Conservation (phyloP, 2,113 vertebrate species). For the Varanus salvator region DNA sequence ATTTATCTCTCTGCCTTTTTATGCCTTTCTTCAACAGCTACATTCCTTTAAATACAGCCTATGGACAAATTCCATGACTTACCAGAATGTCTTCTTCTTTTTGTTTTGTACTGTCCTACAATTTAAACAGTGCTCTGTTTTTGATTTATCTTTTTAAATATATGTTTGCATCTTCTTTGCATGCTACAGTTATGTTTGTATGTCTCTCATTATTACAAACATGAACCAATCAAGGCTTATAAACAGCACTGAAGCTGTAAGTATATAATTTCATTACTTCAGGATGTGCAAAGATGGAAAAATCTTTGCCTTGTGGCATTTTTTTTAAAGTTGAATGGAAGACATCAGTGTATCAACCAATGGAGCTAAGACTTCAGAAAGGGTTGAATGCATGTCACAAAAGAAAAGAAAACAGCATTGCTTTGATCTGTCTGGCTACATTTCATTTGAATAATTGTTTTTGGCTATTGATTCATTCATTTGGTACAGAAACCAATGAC, state of each 20-base stretch:
- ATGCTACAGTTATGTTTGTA: slow-evolving; percentile 36
- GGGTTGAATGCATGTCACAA: background rate
- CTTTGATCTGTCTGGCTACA: background rate
- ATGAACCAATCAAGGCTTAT: slow-evolving; percentile 23
- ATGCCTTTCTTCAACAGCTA: background rate
- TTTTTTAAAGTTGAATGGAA: background rate
- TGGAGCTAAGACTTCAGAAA: background rate
- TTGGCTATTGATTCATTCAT: background rate
- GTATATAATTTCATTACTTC: slow-evolving; percentile 40
- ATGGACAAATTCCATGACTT: slow-evolving; percentile 33
- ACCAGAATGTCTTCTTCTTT: slow-evolving; percentile 17
- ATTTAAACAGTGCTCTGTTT: slow-evolving; percentile 20
- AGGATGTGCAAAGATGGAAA: slow-evolving; percentile 29
- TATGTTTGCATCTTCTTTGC: slow-evolving; percentile 35
- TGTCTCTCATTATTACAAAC: slow-evolving; percentile 38
- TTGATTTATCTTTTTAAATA: slow-evolving; percentile 8
- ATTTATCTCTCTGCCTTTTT: background rate
- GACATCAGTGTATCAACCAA: slow-evolving; percentile 5
- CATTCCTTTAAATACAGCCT: slow-evolving; percentile 9
- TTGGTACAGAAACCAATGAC: background rate
- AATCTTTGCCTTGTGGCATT: slow-evolving; percentile 11
- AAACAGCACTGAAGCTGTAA: slow-evolving; percentile 22
- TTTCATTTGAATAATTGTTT: slow-evolving; percentile 3
- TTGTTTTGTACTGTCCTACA: slow-evolving; percentile 16
- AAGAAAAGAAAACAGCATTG: background rate